Percentiles rank a stretch among this genome's conserved stretches.
These are phyloP conservation scores for Canis aureus DNA, from an alignment of 2,113 vertebrate genomes.

Conservation along the genomic window DNA sequence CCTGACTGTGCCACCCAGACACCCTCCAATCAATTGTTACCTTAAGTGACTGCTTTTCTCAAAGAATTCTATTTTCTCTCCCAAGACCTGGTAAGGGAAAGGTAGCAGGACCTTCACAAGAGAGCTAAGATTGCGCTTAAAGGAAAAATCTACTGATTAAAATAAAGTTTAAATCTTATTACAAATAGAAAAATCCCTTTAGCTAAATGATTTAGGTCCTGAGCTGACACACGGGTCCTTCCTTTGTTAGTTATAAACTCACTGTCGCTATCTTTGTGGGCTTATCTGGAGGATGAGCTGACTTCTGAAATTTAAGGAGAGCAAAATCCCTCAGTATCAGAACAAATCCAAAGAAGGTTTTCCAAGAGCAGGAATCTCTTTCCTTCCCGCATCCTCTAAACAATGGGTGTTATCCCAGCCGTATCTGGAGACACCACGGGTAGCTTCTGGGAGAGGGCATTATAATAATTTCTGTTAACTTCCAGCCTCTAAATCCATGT, in stretches of 20 bases:
- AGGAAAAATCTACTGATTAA: slow-evolving; percentile 50
- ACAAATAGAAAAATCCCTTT: not conserved
- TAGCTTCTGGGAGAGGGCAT: not conserved
- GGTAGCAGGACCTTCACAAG: slow-evolving; percentile 30
- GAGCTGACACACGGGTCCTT: not conserved
- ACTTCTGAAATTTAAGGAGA: not conserved
- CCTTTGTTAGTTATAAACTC: not conserved
- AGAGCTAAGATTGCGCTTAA: slow-evolving; percentile 39
- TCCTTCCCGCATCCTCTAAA: not conserved
- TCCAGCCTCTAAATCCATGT: not conserved
- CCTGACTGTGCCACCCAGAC: not conserved
- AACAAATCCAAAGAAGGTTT: not conserved
- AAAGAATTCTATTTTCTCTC: slow-evolving; percentile 52
- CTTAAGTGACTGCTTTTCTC: slow-evolving; percentile 17
- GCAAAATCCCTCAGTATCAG: not conserved
- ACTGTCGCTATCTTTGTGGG: not conserved
- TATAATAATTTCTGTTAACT: not conserved
- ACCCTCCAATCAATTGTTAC: not conserved
- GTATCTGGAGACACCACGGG: not conserved
- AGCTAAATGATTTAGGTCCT: not conserved
- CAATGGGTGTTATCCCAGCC: not conserved
- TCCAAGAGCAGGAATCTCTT: not conserved
- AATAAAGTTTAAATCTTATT: slow-evolving; percentile 35
- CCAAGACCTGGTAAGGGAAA: slow-evolving; percentile 24
- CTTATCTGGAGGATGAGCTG: not conserved